Base-by-base conservation (phyloP, 2,113 vertebrate genomes). In the Psilopogon haemacephalus region DNA sequence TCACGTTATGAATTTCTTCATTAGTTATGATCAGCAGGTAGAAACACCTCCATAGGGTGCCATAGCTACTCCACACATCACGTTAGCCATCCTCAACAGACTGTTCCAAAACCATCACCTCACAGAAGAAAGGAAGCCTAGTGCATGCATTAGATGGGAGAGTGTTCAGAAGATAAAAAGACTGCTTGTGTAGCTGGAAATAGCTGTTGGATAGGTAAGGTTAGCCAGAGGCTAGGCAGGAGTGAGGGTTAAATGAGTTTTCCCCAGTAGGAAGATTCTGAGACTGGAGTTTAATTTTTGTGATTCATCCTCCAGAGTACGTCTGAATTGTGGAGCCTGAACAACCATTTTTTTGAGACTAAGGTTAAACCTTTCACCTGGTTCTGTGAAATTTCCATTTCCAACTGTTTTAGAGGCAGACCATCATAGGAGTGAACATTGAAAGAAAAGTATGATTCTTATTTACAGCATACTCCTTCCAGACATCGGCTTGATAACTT, bases 401-500 rank as follows among this genome's bases (percentile, higher is more conserved):
- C 89, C 32, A 91, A 33, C 24, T 75, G 33, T 28, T 92, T 89
- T 64, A 54, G 60, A 92, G 37, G 14, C 50, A 93, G 32, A 32
- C 12, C 84, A 35, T 81, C 38, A 69, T 78, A 72, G 37, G 16
- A 86, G 19, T 50, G 62, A 92, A 54, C 37, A 84, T 0, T 68
- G 71, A 89, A 92, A 84, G 90, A 86, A 89, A 89, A 59, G 64
- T 48, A 55, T 26, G 35, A 80, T 71, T 84, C 68, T 58, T 74
- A 54, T 93, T 93, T 94, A 92, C 90, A 84, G 4, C 13, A 60
- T 64, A 26, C 9, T 84, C 55, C 65, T 70, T 89, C 44, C 63
- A 50, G 81, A 85, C 50, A 50, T 19, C 52, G 40, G 75, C 62
- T 91, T 91, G 72, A 92, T 89, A 83, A 88, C 93, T 95, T 95